Base-by-base conservation (phyloP, 2,113 vertebrate genomes). In the Scatophagus argus region DNA sequence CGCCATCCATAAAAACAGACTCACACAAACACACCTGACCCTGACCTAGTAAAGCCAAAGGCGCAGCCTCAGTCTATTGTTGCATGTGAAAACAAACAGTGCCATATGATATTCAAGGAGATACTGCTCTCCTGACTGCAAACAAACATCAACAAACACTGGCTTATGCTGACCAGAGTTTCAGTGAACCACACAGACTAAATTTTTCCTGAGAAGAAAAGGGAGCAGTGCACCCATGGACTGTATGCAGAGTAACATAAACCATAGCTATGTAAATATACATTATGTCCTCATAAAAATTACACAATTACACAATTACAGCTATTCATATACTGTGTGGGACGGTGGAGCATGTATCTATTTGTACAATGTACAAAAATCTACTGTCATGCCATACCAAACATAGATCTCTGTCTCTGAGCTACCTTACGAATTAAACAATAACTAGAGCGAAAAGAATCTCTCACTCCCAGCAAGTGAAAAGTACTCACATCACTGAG, bases 401-500 rank as follows among this genome's bases (percentile, higher is more conserved):
- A 71, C 74, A 32, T n/a, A 27, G 31, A 5, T 65, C 4, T 39
- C n/a, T 51, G 27, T 52, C 39, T 67, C 63, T 5, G 0, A 60
- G 62, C 59, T 38, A 46, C 47, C 19, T 75, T 27, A n/a, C 41
- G 8, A 72, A 54, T 41, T 9, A 25, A 65, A 70, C 59, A 69
- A 61, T 5, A 62, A 55, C 60, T 23, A 14, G 46, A 73, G 65
- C 0, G 5, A 41, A 25, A 59, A 63, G 3, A 68, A 73, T 23
- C 16, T 66, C 52, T 60, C 59, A 34, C 52, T 25, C 61, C 11
- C 31, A 68, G 56, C 51, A 58, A 83, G 55, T 41, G 8, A 74
- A 78, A 67, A 79, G 58, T 87, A 93, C 92, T 94, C 87, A 93
- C 92, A 59, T 93, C 90, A n/a, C 92, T 93, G 78, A 82, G 19